phyloP scores from a whole-genome alignment of 2,888 invertebrate genomes.

The Eristalinus sepulchralis region DNA sequence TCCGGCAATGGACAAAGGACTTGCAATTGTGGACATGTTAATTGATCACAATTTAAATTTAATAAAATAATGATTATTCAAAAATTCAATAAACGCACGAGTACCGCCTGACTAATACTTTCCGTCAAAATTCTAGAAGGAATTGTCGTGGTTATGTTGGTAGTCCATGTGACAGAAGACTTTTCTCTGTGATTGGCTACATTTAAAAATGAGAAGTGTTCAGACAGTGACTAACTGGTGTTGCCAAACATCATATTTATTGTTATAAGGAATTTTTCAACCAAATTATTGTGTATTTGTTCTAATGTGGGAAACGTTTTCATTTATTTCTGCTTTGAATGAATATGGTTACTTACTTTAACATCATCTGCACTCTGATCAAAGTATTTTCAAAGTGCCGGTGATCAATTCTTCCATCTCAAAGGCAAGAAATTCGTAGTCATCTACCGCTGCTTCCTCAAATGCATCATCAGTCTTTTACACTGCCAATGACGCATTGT shows the following conservation, averaged over 20 bases:
- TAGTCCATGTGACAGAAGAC: background rate
- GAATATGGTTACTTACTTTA: no score
- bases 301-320: no score
- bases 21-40: constrained; percentile 80
- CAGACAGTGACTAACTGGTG: background rate
- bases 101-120: constrained; percentile 64
- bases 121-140: constrained; percentile 71
- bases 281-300: no score
- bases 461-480: no score
- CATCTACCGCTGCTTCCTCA: no score
- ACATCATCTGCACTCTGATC: no score
- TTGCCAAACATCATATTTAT: background rate
- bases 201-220: background rate
- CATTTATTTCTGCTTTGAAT: no score
- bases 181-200: constrained; percentile 17
- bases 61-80: constrained; percentile 17
- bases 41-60: constrained; percentile 40
- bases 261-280: no score
- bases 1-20: constrained; percentile 90
- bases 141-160: constrained; percentile 40
- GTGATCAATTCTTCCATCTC: no score
- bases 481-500: no score
- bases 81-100: constrained; percentile 52
- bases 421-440: no score
- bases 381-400: no score